These are phyloP conservation scores for Delphinus delphis DNA, from an alignment of 2,113 vertebrate genomes.

Conservation along the genomic window DNA sequence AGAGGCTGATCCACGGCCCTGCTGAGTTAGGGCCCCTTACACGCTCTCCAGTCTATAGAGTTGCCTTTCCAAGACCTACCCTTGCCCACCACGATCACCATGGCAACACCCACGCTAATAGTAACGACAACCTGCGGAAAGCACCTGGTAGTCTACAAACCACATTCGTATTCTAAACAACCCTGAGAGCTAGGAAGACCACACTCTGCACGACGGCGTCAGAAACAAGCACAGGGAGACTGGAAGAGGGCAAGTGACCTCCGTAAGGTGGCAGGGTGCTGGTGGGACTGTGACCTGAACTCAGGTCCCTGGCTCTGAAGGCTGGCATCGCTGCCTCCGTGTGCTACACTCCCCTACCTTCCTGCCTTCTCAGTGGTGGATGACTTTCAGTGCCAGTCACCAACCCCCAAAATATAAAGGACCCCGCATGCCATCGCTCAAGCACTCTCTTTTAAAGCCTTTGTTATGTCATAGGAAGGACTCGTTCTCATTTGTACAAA, in stretches of 20 bases:
- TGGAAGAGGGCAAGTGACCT: neutral
- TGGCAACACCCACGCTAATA: neutral
- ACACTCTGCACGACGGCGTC: fast-evolving
- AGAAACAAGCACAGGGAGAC: neutral
- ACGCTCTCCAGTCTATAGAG: neutral
- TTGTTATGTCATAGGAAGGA: neutral
- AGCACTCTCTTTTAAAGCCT: neutral
- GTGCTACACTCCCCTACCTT: neutral
- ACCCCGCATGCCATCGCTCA: neutral
- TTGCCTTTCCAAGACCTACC: neutral
- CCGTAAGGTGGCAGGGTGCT: neutral
- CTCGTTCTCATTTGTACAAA: neutral
- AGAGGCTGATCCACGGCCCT: neutral
- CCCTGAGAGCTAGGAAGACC: neutral
- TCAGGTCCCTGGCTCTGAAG: neutral
- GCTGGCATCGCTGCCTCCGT: neutral
- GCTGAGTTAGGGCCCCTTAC: neutral
- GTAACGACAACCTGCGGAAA: neutral
- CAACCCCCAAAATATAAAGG: neutral
- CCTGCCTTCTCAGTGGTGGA: neutral
- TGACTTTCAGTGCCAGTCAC: neutral
- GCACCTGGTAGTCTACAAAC: neutral
- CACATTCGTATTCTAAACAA: neutral
- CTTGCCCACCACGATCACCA: fast-evolving
- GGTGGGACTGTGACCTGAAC: neutral